Evolutionary conservation across 2,888 invertebrate genomes (phyloP).

Genomic region (Eumerus sabulonum): DNA sequence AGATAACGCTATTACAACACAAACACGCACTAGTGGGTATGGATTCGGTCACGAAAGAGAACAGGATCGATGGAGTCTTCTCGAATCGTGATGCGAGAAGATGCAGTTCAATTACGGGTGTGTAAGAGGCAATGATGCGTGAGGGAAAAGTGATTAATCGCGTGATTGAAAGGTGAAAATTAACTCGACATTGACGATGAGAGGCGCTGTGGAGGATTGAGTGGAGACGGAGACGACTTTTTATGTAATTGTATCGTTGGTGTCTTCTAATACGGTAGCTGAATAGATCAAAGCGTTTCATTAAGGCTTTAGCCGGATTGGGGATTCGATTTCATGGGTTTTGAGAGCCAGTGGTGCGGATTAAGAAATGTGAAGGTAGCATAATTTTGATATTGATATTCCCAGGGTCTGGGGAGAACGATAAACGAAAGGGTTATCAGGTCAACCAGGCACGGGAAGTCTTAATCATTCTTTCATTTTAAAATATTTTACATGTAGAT

Average conservation of each 20-base stretch:
- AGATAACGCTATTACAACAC: constrained; percentile 49
- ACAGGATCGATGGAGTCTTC: neutral
- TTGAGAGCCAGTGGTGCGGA: too few relatives aligned
- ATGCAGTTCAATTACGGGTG: neutral
- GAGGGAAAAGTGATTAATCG: constrained; percentile 30
- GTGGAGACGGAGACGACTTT: neutral
- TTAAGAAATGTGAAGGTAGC: too few relatives aligned
- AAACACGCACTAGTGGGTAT: neutral
- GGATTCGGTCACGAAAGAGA: neutral
- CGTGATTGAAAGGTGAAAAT: constrained; percentile 22
- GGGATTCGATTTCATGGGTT: too few relatives aligned
- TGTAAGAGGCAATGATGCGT: constrained; percentile 12
- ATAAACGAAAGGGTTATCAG: too few relatives aligned
- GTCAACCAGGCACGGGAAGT: too few relatives aligned
- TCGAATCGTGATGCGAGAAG: neutral
- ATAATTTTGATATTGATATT: too few relatives aligned
- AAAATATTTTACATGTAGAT: too few relatives aligned
- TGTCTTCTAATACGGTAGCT: constrained; percentile 6
- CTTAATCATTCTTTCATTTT: too few relatives aligned
- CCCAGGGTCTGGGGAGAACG: too few relatives aligned
- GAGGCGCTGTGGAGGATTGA: too few relatives aligned
- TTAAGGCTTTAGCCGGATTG: neutral
- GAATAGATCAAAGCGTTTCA: neutral
- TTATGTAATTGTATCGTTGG: neutral
- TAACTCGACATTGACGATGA: too few relatives aligned